Conservation (phyloP, 2,113 vertebrate genomes). For the Caranx melampygus region DNA sequence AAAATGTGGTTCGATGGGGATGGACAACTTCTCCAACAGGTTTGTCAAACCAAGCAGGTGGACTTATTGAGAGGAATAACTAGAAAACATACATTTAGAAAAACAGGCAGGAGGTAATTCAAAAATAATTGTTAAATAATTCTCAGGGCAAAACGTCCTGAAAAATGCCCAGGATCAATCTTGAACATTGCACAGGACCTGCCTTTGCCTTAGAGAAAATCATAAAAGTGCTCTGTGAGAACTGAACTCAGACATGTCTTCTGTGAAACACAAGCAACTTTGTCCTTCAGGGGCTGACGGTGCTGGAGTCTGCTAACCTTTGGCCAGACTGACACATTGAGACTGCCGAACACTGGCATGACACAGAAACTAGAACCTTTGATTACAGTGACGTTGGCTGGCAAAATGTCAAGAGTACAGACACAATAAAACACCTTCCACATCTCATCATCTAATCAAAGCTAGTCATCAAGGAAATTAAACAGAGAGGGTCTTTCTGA, state of each 20-base stretch:
- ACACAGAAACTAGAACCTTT: constrained; percentile 39
- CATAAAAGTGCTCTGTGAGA: neutral
- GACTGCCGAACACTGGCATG: constrained; percentile 35
- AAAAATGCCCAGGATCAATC: neutral
- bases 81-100: neutral
- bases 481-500: neutral
- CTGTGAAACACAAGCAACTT: constrained; percentile 53
- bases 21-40: too few species aligned
- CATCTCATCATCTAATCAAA: constrained; percentile 29
- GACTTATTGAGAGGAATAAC: neutral
- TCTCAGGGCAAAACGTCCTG: neutral
- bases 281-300: constrained; percentile 58
- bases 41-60: too few species aligned
- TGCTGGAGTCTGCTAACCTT: constrained; percentile 54
- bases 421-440: constrained; percentile 35
- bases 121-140: neutral
- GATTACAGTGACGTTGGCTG: constrained; percentile 9
- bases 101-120: neutral
- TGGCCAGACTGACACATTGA: constrained; percentile 49
- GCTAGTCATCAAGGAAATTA: constrained; percentile 28
- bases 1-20: too few species aligned
- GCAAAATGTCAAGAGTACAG: constrained; percentile 19
- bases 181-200: neutral
- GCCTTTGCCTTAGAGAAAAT: neutral
- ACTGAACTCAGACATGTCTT: constrained; percentile 7